Conservation (phyloP, 2,888 invertebrate species). For the Exephanes ischioxanthus region DNA sequence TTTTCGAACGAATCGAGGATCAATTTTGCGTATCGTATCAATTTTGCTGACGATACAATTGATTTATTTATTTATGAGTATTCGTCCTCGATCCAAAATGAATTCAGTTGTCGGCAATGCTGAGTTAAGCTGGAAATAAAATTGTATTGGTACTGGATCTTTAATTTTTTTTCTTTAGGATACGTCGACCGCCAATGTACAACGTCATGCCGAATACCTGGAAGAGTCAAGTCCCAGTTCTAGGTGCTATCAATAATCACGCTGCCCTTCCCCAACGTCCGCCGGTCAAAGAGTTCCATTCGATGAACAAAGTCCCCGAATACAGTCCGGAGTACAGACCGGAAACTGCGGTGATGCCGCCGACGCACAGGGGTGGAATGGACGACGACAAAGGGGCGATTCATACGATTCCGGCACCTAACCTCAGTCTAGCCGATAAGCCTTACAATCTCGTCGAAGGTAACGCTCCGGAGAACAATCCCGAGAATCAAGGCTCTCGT, state of each 20-base stretch:
- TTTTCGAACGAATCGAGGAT: neutral
- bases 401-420: constrained; percentile 94
- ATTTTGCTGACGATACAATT: neutral
- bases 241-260: constrained; percentile 73
- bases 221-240: constrained; percentile 76
- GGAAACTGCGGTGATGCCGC: constrained; percentile 73
- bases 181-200: constrained; percentile 78
- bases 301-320: constrained; percentile 78
- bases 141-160: too few species aligned
- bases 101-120: too few species aligned
- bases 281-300: constrained; percentile 79
- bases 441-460: constrained; percentile 86
- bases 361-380: constrained; percentile 76
- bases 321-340: constrained; percentile 78
- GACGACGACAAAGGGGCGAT: constrained; percentile 89
- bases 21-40: neutral
- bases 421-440: constrained; percentile 90
- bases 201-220: constrained; percentile 73
- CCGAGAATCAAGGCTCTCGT: constrained; percentile 45
- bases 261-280: constrained; percentile 77
- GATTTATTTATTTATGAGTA: neutral
- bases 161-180: constrained; percentile 47
- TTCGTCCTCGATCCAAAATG: too few species aligned
- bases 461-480: constrained; percentile 69
- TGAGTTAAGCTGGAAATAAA: too few species aligned